phyloP scores from a whole-genome alignment of 2,797 vertebrate genomes.

The Myripristis jacobus region DNA sequence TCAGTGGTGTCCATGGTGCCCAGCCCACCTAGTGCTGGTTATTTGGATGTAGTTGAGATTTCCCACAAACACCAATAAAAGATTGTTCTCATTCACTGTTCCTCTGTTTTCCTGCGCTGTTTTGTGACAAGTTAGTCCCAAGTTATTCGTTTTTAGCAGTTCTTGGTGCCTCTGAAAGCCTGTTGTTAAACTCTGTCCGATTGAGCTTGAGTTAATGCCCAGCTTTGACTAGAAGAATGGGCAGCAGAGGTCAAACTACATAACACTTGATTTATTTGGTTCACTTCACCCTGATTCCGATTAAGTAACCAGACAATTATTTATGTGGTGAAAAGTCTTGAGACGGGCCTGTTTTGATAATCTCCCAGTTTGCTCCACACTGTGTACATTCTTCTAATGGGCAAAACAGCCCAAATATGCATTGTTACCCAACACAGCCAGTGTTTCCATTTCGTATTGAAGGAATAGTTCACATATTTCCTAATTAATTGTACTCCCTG shows the following conservation, averaged over 20 bases:
- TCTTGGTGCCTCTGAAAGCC: background rate
- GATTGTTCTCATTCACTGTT: constrained; percentile 75
- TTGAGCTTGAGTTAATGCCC: constrained; percentile 20
- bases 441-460: background rate
- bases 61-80: constrained; percentile 80
- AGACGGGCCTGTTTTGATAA: constrained; percentile 41
- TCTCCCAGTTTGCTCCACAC: constrained; percentile 44
- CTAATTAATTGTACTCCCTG: constrained; percentile 10
- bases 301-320: constrained; percentile 17
- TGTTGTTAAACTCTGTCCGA: background rate
- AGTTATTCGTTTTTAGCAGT: background rate
- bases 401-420: constrained; percentile 26
- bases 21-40: constrained; percentile 70
- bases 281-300: constrained; percentile 6
- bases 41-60: constrained; percentile 80
- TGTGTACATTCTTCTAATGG: constrained; percentile 55
- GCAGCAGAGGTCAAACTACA: background rate
- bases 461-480: constrained; percentile 27
- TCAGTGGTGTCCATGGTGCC: constrained; percentile 79
- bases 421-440: constrained; percentile 28
- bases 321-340: constrained; percentile 21
- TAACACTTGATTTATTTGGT: constrained; percentile 6
- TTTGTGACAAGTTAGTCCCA: constrained; percentile 12
- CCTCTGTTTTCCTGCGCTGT: constrained; percentile 34
- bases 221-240: background rate